These are phyloP conservation scores for Pyrocephalus nanus DNA, from an alignment of 2,797 vertebrate species.

Conservation along the genomic window DNA sequence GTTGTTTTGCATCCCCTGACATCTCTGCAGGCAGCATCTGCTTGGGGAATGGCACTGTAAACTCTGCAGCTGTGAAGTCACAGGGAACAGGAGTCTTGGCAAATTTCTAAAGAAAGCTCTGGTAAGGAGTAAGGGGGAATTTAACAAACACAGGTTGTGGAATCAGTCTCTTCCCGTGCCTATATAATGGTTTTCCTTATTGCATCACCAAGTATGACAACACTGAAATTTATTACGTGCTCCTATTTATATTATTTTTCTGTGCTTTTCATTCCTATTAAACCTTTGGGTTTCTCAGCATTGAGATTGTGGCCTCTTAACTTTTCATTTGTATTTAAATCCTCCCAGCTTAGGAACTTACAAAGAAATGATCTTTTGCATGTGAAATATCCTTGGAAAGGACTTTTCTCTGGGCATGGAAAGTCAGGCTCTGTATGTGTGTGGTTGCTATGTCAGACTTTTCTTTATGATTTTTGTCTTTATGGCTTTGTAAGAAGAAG, in stretches of 20 bases:
- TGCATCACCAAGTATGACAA: neutral
- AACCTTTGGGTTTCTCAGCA: neutral
- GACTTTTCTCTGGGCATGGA: neutral
- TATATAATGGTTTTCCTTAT: neutral
- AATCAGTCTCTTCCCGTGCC: neutral
- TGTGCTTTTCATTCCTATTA: neutral
- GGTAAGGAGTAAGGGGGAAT: neutral
- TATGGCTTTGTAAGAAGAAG: neutral
- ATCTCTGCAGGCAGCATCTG: neutral
- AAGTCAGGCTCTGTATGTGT: neutral
- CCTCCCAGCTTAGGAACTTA: neutral
- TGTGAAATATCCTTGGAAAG: neutral
- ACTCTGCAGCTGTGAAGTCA: conserved; percentile 5
- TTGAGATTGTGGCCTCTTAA: neutral
- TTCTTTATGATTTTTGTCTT: neutral
- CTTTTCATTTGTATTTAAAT: neutral
- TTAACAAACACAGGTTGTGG: neutral
- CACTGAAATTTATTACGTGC: neutral
- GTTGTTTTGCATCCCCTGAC: neutral
- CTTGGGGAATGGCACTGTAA: conserved; percentile 1
- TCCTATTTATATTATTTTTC: neutral
- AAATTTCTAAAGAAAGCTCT: conserved; percentile 16
- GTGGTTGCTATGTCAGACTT: neutral
- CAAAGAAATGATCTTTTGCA: neutral
- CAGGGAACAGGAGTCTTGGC: neutral